A percentile compares a stretch with the other conserved stretches of the same genome.
Conservation (phyloP, 2,797 vertebrate species). For the Anomalospiza imberbis region DNA sequence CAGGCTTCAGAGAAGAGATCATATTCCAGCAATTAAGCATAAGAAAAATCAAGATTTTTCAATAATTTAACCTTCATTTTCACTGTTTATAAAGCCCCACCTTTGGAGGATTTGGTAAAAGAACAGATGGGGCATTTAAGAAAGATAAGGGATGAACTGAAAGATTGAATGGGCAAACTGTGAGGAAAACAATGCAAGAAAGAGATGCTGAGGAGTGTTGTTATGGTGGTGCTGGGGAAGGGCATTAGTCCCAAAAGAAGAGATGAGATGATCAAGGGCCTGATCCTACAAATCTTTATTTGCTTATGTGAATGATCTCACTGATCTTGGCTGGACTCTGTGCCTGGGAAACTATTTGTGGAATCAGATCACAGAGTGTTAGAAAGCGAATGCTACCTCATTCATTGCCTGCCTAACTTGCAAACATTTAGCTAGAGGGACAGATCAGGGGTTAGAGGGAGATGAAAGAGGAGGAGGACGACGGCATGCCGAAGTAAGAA, state of each 20-base stretch:
- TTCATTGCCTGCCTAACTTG: background rate
- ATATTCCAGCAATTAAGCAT: background rate
- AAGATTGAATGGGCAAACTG: background rate
- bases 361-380: conserved; percentile 1
- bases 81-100: background rate
- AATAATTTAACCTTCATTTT: conserved; percentile 4
- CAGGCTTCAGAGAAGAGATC: background rate
- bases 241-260: background rate
- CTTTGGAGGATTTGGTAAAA: background rate
- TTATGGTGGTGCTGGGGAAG: conserved; percentile 9
- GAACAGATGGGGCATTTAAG: background rate
- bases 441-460: background rate
- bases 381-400: background rate
- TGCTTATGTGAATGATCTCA: conserved; percentile 45
- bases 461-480: background rate
- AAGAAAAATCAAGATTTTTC: background rate
- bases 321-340: conserved; percentile 8
- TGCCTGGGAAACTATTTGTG: conserved; percentile 20
- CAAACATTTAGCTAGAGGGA: background rate
- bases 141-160: background rate
- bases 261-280: background rate
- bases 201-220: background rate
- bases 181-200: background rate
- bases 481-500: background rate
- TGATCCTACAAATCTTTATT: conserved; percentile 40